A percentile compares a stretch with the other conserved stretches of the same genome.
phyloP scores from a whole-genome alignment of 35 echinoderm and acorn worm genomes.

The Acanthaster planci region DNA sequence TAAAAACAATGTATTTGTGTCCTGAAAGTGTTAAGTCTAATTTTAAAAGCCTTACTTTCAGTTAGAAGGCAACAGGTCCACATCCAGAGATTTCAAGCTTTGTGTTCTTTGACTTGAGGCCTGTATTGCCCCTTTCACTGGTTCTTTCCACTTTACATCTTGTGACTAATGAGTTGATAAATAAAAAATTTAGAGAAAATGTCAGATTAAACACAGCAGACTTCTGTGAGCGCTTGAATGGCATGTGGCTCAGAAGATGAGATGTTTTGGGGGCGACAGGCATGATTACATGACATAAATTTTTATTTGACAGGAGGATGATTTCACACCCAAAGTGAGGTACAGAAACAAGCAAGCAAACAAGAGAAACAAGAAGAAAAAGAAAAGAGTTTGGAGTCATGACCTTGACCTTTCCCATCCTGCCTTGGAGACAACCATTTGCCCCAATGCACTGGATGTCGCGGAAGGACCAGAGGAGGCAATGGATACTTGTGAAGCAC shows the following conservation, averaged over 20 bases:
- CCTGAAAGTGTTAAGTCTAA: background rate
- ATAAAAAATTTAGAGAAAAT: no score
- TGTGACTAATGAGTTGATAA: no score
- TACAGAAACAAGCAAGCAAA: background rate
- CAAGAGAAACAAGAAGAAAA: constrained; percentile 35
- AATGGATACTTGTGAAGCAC: background rate
- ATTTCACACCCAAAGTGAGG: constrained; percentile 9
- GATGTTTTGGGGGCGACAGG: no score
- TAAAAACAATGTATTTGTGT: background rate
- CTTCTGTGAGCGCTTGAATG: no score
- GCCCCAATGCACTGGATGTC: background rate
- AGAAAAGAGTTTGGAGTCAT: background rate
- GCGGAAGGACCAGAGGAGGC: background rate
- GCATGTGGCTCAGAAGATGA: no score
- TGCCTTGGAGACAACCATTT: background rate
- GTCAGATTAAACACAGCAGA: no score
- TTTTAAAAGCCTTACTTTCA: background rate
- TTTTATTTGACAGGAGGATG: constrained; percentile 27
- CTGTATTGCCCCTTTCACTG: no score
- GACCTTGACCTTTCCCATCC: background rate
- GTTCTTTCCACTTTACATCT: no score
- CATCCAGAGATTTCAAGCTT: background rate
- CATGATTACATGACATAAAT: background rate
- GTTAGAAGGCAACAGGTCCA: background rate
- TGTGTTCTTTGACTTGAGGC: no score